Conservation (phyloP, 2,797 vertebrate species). For the Botia almorhae region DNA sequence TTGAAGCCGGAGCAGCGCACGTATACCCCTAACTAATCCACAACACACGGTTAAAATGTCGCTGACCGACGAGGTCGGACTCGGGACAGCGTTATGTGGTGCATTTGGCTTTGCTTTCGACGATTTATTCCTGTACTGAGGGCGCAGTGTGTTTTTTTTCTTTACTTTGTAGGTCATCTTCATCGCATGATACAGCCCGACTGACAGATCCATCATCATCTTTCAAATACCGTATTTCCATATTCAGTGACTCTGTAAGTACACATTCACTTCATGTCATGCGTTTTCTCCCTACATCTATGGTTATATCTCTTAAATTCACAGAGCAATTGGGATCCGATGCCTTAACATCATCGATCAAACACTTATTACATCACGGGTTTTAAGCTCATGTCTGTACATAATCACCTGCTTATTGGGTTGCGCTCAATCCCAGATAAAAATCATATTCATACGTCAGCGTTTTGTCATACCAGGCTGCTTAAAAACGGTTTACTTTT, state of each 20-base stretch:
- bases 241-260: constrained; percentile 92
- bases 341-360: constrained; percentile 42
- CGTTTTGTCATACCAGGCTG: constrained; percentile 24
- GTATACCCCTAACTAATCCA: constrained; percentile 36
- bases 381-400: constrained; percentile 21
- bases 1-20: constrained; percentile 38
- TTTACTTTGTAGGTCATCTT: constrained; percentile 97
- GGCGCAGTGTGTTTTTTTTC: constrained; percentile 79
- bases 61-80: constrained; percentile 46
- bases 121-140: constrained; percentile 79
- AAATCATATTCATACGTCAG: constrained; percentile 39
- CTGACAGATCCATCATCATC: constrained; percentile 89
- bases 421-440: constrained; percentile 44
- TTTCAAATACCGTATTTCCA: constrained; percentile 86
- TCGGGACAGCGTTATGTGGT: constrained; percentile 42
- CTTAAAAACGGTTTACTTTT: constrained; percentile 18
- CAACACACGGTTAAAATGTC: constrained; percentile 62
- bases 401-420: constrained; percentile 47
- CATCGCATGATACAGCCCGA: constrained; percentile 93
- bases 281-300: constrained; percentile 42
- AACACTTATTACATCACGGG: constrained; percentile 42
- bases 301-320: constrained; percentile 12
- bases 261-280: constrained; percentile 76
- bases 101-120: constrained; percentile 57
- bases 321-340: constrained; percentile 19